Evolutionary conservation across 2,888 invertebrate species (phyloP).

Genomic region (Agrochola macilenta): DNA sequence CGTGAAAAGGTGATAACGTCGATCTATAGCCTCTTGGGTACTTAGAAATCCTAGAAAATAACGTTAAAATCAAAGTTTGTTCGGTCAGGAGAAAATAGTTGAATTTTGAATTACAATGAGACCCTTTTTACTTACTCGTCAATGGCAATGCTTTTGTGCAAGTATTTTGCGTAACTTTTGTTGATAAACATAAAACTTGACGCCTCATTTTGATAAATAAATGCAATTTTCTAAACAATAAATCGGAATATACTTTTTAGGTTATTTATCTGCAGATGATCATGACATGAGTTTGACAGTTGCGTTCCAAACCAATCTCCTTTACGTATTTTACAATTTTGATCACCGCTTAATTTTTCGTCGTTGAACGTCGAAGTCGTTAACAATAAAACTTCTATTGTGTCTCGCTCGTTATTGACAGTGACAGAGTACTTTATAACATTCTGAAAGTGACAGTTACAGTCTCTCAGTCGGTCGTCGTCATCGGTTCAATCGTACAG

Average conservation of each 20-base stretch:
- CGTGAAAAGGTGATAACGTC: conserved; percentile 93
- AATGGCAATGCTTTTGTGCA: conserved; percentile 66
- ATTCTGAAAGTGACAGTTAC: too few relatives aligned
- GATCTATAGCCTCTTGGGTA: conserved; percentile 88
- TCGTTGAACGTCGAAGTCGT: too few relatives aligned
- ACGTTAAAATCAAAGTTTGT: background rate
- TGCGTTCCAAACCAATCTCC: background rate
- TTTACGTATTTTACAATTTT: background rate
- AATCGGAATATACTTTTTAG: conserved; percentile 54
- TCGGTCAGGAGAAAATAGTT: background rate
- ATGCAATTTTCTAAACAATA: conserved; percentile 42
- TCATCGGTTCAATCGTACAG: background rate
- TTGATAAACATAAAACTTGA: conserved; percentile 74
- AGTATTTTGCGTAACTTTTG: conserved; percentile 71
- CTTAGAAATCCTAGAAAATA: conserved; percentile 84
- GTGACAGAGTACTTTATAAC: too few relatives aligned
- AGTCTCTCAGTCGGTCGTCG: too few relatives aligned
- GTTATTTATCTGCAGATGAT: conserved; percentile 71
- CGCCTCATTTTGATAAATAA: conserved; percentile 78
- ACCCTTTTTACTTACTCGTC: conserved; percentile 70
- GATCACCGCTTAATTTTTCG: background rate
- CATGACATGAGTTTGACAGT: conserved; percentile 45
- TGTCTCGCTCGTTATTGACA: too few relatives aligned
- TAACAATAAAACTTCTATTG: too few relatives aligned
- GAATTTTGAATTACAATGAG: background rate